Evolutionary conservation across 1,140 invertebrate species (phyloP).

Genomic region (Ips typographus): DNA sequence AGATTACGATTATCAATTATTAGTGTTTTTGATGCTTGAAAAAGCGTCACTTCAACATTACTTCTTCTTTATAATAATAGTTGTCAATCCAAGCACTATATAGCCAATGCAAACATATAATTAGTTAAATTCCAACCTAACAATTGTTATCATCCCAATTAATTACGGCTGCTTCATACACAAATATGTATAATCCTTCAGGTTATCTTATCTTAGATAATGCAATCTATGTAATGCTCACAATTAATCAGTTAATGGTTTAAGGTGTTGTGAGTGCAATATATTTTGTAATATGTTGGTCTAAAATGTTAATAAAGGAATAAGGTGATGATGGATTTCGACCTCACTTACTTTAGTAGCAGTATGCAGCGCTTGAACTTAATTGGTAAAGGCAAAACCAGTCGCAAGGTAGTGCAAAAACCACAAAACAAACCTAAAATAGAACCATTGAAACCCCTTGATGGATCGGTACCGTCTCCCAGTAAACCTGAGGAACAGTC

Average conservation of each 20-base stretch:
- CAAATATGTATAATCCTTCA: too few relatives aligned
- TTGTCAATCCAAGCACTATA: not conserved
- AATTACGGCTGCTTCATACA: too few relatives aligned
- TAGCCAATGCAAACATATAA: not conserved
- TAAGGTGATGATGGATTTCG: constrained; percentile 14
- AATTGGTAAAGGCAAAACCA: constrained; percentile 1
- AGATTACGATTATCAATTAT: not conserved
- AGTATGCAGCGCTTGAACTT: constrained; percentile 25
- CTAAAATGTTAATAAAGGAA: not conserved
- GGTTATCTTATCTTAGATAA: too few relatives aligned
- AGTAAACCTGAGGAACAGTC: not conserved
- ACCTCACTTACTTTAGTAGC: constrained; percentile 18
- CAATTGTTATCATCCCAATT: not conserved
- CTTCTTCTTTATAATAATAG: not conserved
- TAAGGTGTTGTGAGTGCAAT: too few relatives aligned
- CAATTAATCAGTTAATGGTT: too few relatives aligned
- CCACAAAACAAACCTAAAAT: not conserved
- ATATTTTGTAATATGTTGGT: too few relatives aligned
- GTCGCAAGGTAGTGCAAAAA: not conserved
- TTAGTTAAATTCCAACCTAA: not conserved
- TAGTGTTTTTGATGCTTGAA: not conserved
- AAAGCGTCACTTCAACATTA: not conserved
- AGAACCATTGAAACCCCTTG: not conserved
- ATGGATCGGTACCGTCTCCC: not conserved
- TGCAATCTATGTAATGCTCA: too few relatives aligned